Evolutionary conservation across 2,113 vertebrate genomes (phyloP), one percentile per base, ranked within the genome.

Genomic region (Zeus faber): DNA sequence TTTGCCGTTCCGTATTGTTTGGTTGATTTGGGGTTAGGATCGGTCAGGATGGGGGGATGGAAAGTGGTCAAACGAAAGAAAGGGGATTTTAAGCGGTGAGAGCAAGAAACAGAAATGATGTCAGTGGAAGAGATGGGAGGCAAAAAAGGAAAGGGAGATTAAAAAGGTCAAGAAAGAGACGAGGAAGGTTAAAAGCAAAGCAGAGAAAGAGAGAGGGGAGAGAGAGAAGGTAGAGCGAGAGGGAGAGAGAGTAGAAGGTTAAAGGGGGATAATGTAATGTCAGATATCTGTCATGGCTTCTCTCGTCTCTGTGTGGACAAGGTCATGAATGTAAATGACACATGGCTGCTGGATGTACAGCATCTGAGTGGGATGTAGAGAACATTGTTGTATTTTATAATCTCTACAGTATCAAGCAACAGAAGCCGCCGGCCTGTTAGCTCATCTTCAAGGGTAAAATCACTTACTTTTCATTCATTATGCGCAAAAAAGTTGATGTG

Each of bases 301-400:
- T 77, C 77, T 84, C 72, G 70, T 83, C 79, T 76, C 31, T 23
- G 26, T 58, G 47, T 46, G 75, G 80, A 79, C 83, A 87, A 84
- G 83, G 81, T 84, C 78, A 62, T 65, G 70, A 65, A 83, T 84
- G 77, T 79, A 81, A 82, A 81, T 81, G 80, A 72, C 80, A 77
- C 70, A 54, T 64, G 73, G 18, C 54, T 51, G 37, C 65, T 49
- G 54, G 62, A 82, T 76, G 69, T 54, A 74, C 49, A 70, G 51
- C 62, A 60, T 63, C 41, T 47, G 69, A 51, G 55, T 72, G 44
- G 39, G 60, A 76, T 75, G 65, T 55, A 76, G 67, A 70, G 69
- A 70, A 51, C 45, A 40, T 58, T 35, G 20, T 64, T 18, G 58
- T 33, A 22, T 33, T 18, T 51, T 45, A 6, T n/a, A n/a, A n/a